Evolutionary conservation across 53 echinoderm and acorn worm genomes (phyloP).

Genomic region (Holothuria scabra): DNA sequence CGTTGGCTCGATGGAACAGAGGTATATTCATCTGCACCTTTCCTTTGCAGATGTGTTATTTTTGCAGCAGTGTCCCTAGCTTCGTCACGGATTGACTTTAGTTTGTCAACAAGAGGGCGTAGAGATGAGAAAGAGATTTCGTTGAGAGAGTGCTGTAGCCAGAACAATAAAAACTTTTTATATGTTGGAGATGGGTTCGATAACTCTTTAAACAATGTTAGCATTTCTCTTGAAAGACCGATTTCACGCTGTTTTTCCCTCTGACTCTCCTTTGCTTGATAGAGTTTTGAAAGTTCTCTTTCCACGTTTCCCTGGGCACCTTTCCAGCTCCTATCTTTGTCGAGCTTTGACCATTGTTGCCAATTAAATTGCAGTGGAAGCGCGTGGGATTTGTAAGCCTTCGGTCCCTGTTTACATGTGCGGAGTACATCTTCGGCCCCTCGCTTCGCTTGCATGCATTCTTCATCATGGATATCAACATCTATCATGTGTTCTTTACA

Average conservation of each 20-base stretch:
- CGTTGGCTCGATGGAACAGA: background rate
- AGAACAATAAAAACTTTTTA: slow-evolving; percentile 5
- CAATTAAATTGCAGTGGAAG: slow-evolving; percentile 20
- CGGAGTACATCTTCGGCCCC: background rate
- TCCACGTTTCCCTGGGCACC: slow-evolving; percentile 15
- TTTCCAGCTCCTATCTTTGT: slow-evolving; percentile 38
- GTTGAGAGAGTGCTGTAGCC: slow-evolving; percentile 23
- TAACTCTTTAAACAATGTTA: background rate
- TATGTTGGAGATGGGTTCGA: background rate
- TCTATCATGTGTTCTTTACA: background rate
- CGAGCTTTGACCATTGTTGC: slow-evolving; percentile 26
- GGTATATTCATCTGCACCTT: background rate
- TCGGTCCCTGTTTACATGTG: background rate
- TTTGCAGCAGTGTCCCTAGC: slow-evolving; percentile 9
- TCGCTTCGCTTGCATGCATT: background rate
- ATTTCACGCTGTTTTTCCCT: slow-evolving; percentile 32
- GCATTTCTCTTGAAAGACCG: slow-evolving; percentile 18
- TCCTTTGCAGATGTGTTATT: background rate
- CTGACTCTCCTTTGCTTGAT: background rate
- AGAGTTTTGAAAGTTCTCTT: slow-evolving; percentile 8
- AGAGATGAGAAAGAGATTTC: background rate
- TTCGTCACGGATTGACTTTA: background rate
- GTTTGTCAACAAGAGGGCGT: background rate
- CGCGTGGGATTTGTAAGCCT: background rate
- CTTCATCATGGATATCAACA: background rate